These are phyloP conservation scores for Valencia hispanica DNA, from an alignment of 2,797 vertebrate species.

Conservation along the genomic window DNA sequence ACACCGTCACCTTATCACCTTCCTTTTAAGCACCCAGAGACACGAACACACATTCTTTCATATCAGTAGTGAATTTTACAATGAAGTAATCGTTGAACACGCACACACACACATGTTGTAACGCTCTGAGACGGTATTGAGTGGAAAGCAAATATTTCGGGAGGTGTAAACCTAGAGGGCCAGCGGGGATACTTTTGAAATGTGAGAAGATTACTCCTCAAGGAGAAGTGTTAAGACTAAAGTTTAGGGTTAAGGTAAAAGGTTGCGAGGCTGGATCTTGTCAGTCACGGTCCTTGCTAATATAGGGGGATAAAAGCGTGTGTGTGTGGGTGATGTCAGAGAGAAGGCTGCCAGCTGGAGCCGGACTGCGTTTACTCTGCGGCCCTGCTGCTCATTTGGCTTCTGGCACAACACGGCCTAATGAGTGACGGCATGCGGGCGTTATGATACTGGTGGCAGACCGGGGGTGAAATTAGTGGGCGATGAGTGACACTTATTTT, in stretches of 20 bases:
- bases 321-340: constrained; percentile 3
- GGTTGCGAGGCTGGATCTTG: constrained; percentile 9
- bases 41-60: constrained; percentile 30
- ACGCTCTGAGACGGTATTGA: constrained; percentile 31
- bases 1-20: constrained; percentile 52
- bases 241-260: constrained; percentile 1
- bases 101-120: constrained; percentile 21
- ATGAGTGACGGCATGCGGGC: constrained; percentile 22
- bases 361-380: constrained; percentile 21
- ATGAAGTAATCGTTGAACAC: neutral
- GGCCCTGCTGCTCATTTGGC: constrained; percentile 41
- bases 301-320: neutral
- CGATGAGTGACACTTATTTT: constrained; percentile 68
- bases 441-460: constrained; percentile 41
- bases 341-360: constrained; percentile 40
- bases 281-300: constrained; percentile 1
- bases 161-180: constrained; percentile 39
- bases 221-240: neutral
- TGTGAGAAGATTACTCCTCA: constrained; percentile 6
- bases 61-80: constrained; percentile 31
- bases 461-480: constrained; percentile 50
- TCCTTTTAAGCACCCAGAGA: constrained; percentile 32
- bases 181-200: constrained; percentile 2
- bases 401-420: constrained; percentile 40
- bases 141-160: constrained; percentile 50